Evolutionary conservation across 2,113 vertebrate species (phyloP).

Genomic region (Dolichallabes microphthalmus): DNA sequence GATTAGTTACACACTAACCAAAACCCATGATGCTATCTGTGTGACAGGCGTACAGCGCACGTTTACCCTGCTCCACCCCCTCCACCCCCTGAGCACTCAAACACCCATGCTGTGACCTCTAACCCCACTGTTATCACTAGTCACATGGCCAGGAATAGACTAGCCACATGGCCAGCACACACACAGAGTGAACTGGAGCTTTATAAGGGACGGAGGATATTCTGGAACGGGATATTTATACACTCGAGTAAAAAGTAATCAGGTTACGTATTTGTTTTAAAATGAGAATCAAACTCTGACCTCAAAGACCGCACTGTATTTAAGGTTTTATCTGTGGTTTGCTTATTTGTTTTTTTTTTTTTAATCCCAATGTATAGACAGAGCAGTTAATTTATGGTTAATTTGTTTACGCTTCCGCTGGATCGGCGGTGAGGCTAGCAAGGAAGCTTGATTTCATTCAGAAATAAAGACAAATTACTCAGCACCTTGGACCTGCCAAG

Average conservation of each 20-base stretch:
- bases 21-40: not conserved
- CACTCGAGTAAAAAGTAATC: not conserved
- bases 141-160: constrained; percentile 1
- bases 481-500: not conserved
- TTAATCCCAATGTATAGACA: no score
- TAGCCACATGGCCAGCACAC: constrained; percentile 2
- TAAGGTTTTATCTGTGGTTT: not conserved
- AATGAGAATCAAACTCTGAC: not conserved
- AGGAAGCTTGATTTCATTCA: no score
- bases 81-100: not conserved
- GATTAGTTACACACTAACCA: not conserved
- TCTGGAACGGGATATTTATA: not conserved
- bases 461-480: not conserved
- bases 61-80: not conserved
- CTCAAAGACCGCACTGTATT: not conserved
- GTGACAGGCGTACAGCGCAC: not conserved
- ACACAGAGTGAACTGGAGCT: not conserved
- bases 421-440: no score
- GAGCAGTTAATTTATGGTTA: not conserved
- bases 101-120: constrained; percentile 40
- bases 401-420: not conserved
- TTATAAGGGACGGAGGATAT: not conserved
- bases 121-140: constrained; percentile 41
- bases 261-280: not conserved
- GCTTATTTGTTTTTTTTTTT: not conserved